phyloP scores from a whole-genome alignment of 1,140 invertebrate species.

The Tetramorium simillimum region DNA sequence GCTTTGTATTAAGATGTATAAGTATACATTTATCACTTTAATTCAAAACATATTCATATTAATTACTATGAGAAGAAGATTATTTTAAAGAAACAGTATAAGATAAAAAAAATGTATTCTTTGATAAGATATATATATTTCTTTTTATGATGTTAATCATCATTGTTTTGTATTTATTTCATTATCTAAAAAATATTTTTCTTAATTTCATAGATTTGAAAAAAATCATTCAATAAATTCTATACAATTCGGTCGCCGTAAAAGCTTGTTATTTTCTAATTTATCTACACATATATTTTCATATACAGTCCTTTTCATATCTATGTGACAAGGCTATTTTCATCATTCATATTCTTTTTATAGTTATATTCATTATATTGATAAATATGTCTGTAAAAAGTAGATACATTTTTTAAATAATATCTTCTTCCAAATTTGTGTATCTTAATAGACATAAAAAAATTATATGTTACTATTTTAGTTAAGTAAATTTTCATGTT shows the following conservation, averaged over 20 bases:
- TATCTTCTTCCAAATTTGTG: neutral
- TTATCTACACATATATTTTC: neutral
- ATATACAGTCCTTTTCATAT: neutral
- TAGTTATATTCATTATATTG: neutral
- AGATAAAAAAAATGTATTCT: neutral
- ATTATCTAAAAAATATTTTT: neutral
- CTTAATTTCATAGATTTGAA: neutral
- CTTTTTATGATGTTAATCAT: neutral
- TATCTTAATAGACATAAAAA: neutral
- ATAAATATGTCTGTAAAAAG: neutral
- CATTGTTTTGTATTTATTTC: neutral
- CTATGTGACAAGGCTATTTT: neutral
- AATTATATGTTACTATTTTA: neutral
- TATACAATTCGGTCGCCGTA: neutral
- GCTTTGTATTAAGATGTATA: neutral
- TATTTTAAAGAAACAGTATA: neutral
- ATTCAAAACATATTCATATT: neutral
- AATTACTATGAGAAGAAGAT: neutral
- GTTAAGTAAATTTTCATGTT: neutral
- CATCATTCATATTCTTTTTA: neutral
- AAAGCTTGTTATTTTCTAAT: neutral
- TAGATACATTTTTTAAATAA: neutral
- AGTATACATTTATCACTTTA: neutral
- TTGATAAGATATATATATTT: neutral
- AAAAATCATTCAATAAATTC: neutral